A percentile compares a stretch with the other conserved stretches of the same genome.
These are phyloP conservation scores for Garra rufa DNA, from an alignment of 2,113 vertebrate genomes.

Conservation along the genomic window DNA sequence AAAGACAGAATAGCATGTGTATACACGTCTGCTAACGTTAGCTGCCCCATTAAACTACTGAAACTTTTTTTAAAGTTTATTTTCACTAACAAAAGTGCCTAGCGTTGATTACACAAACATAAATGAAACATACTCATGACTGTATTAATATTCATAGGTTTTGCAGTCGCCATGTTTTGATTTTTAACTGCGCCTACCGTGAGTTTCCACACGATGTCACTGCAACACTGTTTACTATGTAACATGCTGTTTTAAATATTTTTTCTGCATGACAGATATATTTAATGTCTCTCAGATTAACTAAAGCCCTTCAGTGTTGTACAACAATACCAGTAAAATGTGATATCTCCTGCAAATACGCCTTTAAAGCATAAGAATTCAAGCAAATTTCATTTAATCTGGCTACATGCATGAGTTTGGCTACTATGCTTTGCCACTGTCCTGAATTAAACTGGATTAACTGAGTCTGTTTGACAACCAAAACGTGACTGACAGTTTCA, in stretches of 20 bases:
- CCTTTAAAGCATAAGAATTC: neutral
- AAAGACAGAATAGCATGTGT: no score
- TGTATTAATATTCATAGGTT: neutral
- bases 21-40: no score
- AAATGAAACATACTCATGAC: neutral
- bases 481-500: slow-evolving; percentile 28
- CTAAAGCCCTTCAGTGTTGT: neutral
- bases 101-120: neutral
- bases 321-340: neutral
- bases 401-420: neutral
- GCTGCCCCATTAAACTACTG: no score
- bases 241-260: neutral
- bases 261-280: neutral
- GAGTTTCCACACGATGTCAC: slow-evolving; percentile 45
- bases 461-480: slow-evolving; percentile 3
- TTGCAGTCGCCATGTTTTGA: neutral
- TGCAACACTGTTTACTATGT: slow-evolving; percentile 16
- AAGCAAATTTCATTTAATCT: neutral
- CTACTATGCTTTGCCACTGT: neutral
- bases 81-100: neutral
- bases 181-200: neutral
- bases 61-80: no score
- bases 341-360: neutral
- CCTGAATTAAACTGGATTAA: slow-evolving; percentile 10
- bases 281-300: neutral